A percentile compares a stretch with the other conserved stretches of the same genome.
phyloP scores from a whole-genome alignment of 2,113 vertebrate genomes.

The Fregata magnificens region DNA sequence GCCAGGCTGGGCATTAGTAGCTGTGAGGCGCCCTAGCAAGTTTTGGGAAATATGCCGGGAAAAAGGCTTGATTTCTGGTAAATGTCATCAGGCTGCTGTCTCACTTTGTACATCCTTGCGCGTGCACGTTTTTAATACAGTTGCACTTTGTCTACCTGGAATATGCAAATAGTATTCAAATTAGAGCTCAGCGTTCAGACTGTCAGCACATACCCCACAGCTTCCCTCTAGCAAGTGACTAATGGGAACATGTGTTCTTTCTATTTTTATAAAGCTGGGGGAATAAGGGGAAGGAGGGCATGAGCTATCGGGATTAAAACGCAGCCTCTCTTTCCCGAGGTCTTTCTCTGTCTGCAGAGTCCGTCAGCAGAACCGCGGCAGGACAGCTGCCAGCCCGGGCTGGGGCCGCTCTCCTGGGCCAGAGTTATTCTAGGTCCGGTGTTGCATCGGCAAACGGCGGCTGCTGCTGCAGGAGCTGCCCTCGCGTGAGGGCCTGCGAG shows the following conservation, averaged over 20 bases:
- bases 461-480: not conserved
- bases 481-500: too few relatives aligned
- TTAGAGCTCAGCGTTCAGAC: conserved; percentile 42
- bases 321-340: not conserved
- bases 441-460: accelerated
- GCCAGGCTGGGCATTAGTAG: not conserved
- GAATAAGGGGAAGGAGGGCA: conserved; percentile 25
- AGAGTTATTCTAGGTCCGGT: not conserved
- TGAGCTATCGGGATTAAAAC: not conserved
- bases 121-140: not conserved
- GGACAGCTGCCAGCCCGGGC: not conserved
- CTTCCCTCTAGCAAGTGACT: conserved; percentile 76
- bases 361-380: not conserved
- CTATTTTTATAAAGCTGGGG: conserved; percentile 65
- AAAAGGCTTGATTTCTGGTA: conserved; percentile 5
- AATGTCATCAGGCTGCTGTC: conserved; percentile 34
- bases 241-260: conserved; percentile 80
- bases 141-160: conserved; percentile 69
- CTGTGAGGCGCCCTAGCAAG: conserved; percentile 39
- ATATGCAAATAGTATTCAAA: conserved; percentile 79
- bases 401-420: not conserved
- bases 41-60: not conserved
- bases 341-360: not conserved
- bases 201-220: conserved; percentile 74
- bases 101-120: not conserved